Base-by-base conservation (phyloP, 2,888 invertebrate species). In the Apodemia mormo region DNA sequence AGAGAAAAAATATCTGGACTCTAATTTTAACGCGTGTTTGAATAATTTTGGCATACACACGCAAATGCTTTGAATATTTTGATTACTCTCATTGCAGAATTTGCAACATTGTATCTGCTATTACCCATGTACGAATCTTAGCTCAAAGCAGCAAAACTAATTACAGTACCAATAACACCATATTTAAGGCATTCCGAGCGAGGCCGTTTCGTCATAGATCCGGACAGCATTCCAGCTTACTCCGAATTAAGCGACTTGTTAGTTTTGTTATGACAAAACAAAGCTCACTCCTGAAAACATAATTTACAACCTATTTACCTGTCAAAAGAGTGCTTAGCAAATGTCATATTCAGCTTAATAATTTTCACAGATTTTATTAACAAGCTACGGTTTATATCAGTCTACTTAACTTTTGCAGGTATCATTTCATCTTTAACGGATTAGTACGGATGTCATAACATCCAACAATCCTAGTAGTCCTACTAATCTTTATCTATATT, bases 161-260 rank as follows among this genome's bases (percentile, higher is more conserved):
- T 61, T 61, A 61, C 58, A 30, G 52, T 43, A 40, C 14, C 22
- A 65, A 52, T 37, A 67, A 49, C 49, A 54, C 40, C 37, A 52
- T 52, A 29, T 52, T 65, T 65, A 68, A 65, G 54, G 52, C 68
- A 68, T 68, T 52, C 68, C 68, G 33, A 49, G 37, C 29, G 65
- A 65, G 68, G 68, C 61, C 65, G 68, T 68, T 68, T 68, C 68
- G 68, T 65, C 68, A 68, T 33, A 66, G 49, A 49, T 66, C 66
- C 66, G 52, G 66, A 45, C 68, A 64, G 52, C 68, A 68, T 68
- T 68, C 68, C 52, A 14, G 12, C 8, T n/a, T 49, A 37, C 33
- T 52, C 65, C 74, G 76, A 76, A 75, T 73, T 73, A 68, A 71
- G 71, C 72, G 68, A 70, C 72, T 75, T 72, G 75, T 76, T 69